Conservation (phyloP, 2,113 vertebrate genomes). For the Heterocephalus glaber region DNA sequence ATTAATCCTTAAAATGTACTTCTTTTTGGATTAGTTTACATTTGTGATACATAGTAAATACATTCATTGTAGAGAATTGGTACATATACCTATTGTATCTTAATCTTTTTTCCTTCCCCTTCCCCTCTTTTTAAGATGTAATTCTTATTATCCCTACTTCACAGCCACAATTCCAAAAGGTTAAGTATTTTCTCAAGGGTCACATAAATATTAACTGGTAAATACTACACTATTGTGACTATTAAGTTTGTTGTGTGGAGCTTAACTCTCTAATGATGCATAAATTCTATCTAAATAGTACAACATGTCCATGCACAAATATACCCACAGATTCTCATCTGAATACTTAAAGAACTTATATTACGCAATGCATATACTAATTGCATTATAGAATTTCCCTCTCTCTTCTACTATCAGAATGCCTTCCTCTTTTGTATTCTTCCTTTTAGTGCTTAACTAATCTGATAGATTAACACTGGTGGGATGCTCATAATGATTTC, state of each 20-base stretch:
- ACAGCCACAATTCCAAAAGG: conserved; percentile 21
- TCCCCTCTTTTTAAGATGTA: background rate
- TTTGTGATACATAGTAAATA: background rate
- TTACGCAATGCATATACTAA: background rate
- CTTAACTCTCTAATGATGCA: background rate
- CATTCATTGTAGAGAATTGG: background rate
- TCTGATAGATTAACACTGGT: background rate
- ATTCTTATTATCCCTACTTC: background rate
- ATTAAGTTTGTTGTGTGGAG: background rate
- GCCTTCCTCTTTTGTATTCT: background rate
- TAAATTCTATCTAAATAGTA: background rate
- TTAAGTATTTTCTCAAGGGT: background rate
- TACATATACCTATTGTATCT: background rate
- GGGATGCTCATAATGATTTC: background rate
- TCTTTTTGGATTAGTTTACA: background rate
- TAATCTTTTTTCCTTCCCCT: background rate
- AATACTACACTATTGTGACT: background rate
- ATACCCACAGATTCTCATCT: background rate
- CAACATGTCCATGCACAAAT: background rate
- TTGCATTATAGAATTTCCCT: background rate
- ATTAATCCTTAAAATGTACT: background rate
- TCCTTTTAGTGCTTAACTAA: background rate
- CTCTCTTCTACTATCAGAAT: background rate
- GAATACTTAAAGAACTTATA: background rate
- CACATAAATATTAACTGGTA: background rate